Evolutionary conservation across 2,113 vertebrate species (phyloP).

Genomic region (Eclectus roratus): DNA sequence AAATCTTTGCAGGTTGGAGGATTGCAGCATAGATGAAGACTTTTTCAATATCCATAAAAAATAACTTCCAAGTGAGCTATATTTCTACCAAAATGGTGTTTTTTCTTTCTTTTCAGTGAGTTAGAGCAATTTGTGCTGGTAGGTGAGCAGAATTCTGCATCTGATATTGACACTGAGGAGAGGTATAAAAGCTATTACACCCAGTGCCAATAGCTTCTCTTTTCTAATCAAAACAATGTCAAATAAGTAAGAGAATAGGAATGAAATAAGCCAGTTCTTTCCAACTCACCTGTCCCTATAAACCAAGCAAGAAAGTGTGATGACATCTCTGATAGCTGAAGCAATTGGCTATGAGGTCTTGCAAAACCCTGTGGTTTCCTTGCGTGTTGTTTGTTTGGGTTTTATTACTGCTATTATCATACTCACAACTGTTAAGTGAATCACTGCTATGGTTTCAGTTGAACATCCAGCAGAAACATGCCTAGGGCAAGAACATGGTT

Average conservation of each 20-base stretch:
- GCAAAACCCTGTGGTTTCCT: background rate
- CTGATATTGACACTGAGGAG: conserved; percentile 7
- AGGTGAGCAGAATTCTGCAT: conserved; percentile 15
- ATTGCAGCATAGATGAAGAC: background rate
- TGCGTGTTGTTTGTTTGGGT: background rate
- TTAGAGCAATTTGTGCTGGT: background rate
- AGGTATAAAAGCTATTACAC: conserved; percentile 26
- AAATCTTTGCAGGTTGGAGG: background rate
- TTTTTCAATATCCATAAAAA: conserved; percentile 36
- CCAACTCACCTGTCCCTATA: background rate
- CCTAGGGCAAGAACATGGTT: conserved; percentile 38
- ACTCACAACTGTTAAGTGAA: conserved; percentile 42
- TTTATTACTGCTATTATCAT: conserved; percentile 45
- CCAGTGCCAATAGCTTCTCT: conserved; percentile 17
- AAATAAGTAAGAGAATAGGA: conserved; percentile 24
- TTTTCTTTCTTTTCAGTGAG: background rate
- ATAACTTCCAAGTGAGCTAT: background rate
- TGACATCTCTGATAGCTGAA: background rate
- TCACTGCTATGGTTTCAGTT: background rate
- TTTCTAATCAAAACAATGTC: conserved; percentile 43
- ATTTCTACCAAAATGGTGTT: conserved; percentile 4
- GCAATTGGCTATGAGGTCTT: background rate
- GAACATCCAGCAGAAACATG: conserved; percentile 29
- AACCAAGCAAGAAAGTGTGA: background rate
- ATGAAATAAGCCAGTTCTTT: conserved; percentile 21